These are phyloP conservation scores for Gambusia yucatana DNA, from an alignment of 2,797 vertebrate genomes.

Conservation along the genomic window DNA sequence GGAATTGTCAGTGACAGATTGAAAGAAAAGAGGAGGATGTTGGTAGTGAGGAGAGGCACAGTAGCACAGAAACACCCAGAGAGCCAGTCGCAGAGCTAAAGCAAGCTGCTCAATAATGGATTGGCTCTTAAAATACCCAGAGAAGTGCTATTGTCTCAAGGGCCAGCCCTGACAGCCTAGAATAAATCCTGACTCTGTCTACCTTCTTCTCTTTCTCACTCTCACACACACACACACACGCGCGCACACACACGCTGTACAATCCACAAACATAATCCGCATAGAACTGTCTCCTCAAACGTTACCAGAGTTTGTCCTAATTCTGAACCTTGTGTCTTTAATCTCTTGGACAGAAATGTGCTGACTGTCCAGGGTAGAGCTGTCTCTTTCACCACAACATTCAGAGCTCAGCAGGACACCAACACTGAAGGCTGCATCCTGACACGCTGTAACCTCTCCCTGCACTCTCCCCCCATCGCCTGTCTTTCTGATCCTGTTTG, in stretches of 20 bases:
- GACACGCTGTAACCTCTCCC: conserved; percentile 8
- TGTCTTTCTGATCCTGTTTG: conserved; percentile 41
- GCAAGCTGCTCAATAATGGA: conserved; percentile 76
- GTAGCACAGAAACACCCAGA: conserved; percentile 19
- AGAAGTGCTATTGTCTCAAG: conserved; percentile 55
- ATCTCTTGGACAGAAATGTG: conserved; percentile 44
- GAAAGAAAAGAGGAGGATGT: neutral
- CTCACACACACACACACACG: neutral
- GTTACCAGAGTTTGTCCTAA: conserved; percentile 17
- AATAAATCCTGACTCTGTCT: conserved; percentile 48
- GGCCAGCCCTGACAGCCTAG: conserved; percentile 39
- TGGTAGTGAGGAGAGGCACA: conserved; percentile 1
- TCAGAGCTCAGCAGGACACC: neutral
- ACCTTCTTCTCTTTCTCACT: neutral
- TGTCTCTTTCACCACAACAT: conserved; percentile 36
- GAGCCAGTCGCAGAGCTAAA: conserved; percentile 39
- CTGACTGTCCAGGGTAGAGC: conserved; percentile 53
- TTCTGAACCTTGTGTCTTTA: conserved; percentile 5
- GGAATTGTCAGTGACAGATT: neutral
- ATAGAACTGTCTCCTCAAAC: conserved; percentile 4
- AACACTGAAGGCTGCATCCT: conserved; percentile 50
- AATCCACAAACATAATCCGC: neutral
- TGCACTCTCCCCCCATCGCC: neutral
- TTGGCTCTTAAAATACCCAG: conserved; percentile 76
- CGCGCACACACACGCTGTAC: neutral